These are phyloP conservation scores for Axis porcinus DNA, from an alignment of 2,113 vertebrate species.

Conservation along the genomic window DNA sequence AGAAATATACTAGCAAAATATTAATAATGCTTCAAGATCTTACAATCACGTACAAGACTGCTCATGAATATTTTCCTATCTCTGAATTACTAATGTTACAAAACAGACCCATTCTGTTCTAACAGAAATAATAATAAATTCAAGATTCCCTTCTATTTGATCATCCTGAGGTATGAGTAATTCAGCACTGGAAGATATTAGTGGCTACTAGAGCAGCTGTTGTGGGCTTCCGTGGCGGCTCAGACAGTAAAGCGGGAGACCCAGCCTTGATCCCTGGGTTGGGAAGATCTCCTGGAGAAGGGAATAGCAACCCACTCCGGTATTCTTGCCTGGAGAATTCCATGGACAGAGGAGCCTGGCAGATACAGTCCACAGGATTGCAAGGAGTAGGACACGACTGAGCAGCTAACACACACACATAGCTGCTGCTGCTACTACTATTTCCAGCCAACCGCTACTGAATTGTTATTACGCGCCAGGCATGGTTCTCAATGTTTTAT, in stretches of 20 bases:
- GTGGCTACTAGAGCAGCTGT: fast-evolving
- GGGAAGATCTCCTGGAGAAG: background rate
- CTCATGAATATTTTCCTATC: background rate
- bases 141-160: background rate
- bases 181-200: background rate
- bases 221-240: background rate
- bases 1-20: background rate
- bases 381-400: background rate
- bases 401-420: background rate
- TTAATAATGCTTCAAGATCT: background rate
- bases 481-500: background rate
- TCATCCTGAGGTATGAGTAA: background rate
- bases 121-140: background rate
- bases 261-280: background rate
- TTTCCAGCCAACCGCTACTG: background rate
- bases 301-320: background rate
- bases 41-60: background rate
- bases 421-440: background rate
- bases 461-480: background rate
- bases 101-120: background rate
- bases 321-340: background rate
- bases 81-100: background rate
- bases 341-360: background rate
- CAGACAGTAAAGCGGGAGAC: background rate
- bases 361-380: background rate